phyloP scores from a whole-genome alignment of 2,888 invertebrate species.

The Patella depressa region DNA sequence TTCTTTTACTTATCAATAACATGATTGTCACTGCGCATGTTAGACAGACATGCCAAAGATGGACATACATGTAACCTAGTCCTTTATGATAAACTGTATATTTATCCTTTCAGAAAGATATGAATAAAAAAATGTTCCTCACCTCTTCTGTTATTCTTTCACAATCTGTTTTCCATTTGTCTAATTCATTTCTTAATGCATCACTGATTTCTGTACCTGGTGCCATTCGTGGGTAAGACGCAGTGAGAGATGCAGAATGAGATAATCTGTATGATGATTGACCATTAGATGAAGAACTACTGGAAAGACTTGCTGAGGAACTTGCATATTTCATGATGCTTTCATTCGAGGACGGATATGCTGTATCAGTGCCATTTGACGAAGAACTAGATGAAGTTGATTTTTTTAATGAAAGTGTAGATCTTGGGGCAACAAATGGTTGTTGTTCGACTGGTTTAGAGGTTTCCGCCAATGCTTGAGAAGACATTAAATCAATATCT shows the following conservation, averaged over 20 bases:
- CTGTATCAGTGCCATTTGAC: not conserved
- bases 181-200: not conserved
- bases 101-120: too few species aligned
- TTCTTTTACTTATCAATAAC: too few species aligned
- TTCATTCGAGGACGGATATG: not conserved
- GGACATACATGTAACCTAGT: too few species aligned
- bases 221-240: slow-evolving; percentile 21
- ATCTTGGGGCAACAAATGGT: slow-evolving; percentile 1
- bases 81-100: too few species aligned
- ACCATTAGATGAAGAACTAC: not conserved
- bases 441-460: not conserved
- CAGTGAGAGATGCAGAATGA: slow-evolving; percentile 10
- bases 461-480: slow-evolving; percentile 31
- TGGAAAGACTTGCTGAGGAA: not conserved
- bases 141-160: not conserved
- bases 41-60: too few species aligned
- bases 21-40: too few species aligned
- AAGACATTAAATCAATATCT: slow-evolving; percentile 41
- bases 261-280: not conserved
- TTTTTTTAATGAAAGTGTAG: not conserved
- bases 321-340: not conserved
- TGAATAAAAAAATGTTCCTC: not conserved
- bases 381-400: slow-evolving; percentile 7
- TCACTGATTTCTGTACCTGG: slow-evolving; percentile 28
- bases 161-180: slow-evolving; percentile 16